Conservation (phyloP, 2,888 invertebrate genomes). For the Alsophila aescularia region DNA sequence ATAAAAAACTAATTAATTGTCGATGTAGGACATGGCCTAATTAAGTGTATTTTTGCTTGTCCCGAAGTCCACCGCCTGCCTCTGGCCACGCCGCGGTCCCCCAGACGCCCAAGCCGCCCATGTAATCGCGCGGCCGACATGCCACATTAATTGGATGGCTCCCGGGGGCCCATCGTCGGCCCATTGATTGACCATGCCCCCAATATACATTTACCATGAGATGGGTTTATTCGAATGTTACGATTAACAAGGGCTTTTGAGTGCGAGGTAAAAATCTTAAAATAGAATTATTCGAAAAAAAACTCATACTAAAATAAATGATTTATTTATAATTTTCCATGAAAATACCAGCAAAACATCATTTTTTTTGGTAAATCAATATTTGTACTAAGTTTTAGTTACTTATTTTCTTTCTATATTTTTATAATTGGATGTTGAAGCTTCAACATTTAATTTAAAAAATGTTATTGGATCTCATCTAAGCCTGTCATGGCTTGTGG, state of each 20-base stretch:
- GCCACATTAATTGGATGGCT: constrained; percentile 63
- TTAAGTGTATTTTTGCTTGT: constrained; percentile 34
- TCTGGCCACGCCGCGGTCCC: constrained; percentile 45
- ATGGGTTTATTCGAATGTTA: background rate
- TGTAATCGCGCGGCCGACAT: constrained; percentile 62
- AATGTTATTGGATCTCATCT: too few species aligned
- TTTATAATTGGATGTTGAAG: too few species aligned
- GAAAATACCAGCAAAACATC: too few species aligned
- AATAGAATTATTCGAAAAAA: background rate
- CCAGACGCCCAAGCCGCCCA: too few species aligned
- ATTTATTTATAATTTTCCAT: too few species aligned
- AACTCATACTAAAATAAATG: too few species aligned
- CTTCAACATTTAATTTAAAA: too few species aligned
- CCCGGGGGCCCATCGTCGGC: constrained; percentile 47
- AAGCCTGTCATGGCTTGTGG: too few species aligned
- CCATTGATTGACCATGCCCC: constrained; percentile 46
- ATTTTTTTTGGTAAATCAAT: too few species aligned
- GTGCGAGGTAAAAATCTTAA: background rate
- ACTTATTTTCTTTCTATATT: too few species aligned
- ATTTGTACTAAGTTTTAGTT: too few species aligned
- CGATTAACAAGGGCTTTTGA: too few species aligned
- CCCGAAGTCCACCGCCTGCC: constrained; percentile 23
- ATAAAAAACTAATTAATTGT: constrained; percentile 5
- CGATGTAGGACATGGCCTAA: constrained; percentile 10
- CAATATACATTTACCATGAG: constrained; percentile 21